These are phyloP conservation scores for Leistus spinibarbis DNA, from an alignment of 2,888 invertebrate genomes.

Conservation along the genomic window DNA sequence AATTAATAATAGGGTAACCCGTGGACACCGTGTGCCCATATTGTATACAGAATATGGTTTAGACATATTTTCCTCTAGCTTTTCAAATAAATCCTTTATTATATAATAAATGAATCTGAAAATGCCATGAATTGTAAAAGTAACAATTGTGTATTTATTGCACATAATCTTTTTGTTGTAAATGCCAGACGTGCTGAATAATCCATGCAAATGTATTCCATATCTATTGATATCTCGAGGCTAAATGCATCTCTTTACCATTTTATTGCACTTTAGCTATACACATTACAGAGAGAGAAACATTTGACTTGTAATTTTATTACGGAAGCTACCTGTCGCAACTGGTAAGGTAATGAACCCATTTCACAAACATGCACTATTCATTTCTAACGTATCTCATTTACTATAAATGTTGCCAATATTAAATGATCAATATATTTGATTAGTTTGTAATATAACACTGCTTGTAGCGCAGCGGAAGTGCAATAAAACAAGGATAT, in stretches of 20 bases:
- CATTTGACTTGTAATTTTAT: background rate
- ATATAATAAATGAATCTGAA: no score
- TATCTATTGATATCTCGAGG: background rate
- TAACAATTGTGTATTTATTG: no score
- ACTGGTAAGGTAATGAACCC: background rate
- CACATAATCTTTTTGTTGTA: background rate
- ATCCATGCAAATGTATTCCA: background rate
- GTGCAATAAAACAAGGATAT: background rate
- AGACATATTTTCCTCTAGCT: no score
- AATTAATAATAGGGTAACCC: no score
- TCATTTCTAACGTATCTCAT: no score
- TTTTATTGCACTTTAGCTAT: background rate
- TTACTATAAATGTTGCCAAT: background rate
- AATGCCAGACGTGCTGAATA: no score
- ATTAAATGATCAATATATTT: background rate
- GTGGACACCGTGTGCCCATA: no score
- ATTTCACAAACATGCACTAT: background rate
- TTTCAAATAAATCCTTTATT: no score
- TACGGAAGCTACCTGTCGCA: background rate
- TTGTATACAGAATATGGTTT: no score
- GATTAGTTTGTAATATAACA: background rate
- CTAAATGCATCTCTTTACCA: background rate
- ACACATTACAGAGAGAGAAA: background rate
- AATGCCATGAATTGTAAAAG: no score
- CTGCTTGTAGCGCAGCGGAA: background rate